A percentile compares a stretch with the other conserved stretches of the same genome.
Evolutionary conservation across 2,888 invertebrate species (phyloP).

Genomic region (Patella ulyssiponensis): DNA sequence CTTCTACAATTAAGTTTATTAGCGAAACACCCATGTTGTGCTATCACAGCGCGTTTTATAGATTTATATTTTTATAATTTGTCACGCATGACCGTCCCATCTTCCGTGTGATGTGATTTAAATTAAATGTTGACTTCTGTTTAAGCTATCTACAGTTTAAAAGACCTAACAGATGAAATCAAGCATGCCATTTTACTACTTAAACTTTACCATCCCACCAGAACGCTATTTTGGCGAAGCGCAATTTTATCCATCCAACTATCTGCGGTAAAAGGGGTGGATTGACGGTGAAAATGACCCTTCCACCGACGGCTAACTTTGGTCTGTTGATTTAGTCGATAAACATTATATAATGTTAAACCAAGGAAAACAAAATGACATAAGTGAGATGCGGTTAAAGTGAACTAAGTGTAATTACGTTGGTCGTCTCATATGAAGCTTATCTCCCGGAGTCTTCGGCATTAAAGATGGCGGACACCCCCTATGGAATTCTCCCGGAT

Average conservation of each 20-base stretch:
- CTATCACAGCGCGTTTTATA: too few relatives aligned
- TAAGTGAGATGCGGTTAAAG: not conserved
- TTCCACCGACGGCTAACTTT: not conserved
- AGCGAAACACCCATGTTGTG: too few relatives aligned
- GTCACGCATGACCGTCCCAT: not conserved
- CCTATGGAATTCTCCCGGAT: not conserved
- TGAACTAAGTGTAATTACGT: too few relatives aligned
- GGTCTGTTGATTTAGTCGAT: not conserved
- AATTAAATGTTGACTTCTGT: conserved; percentile 7
- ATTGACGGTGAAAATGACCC: too few relatives aligned
- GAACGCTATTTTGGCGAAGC: too few relatives aligned
- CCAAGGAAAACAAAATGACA: conserved; percentile 5
- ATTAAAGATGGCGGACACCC: not conserved
- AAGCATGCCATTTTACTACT: not conserved
- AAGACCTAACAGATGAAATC: not conserved
- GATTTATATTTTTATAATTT: too few relatives aligned
- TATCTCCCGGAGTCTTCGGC: too few relatives aligned
- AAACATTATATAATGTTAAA: conserved; percentile 4
- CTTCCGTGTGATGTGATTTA: not conserved
- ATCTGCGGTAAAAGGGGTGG: too few relatives aligned
- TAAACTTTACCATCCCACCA: too few relatives aligned
- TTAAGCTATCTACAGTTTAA: not conserved
- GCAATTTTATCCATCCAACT: too few relatives aligned
- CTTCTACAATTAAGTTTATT: too few relatives aligned
- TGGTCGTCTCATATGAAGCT: too few relatives aligned